Percentiles rank a stretch among this genome's conserved stretches.
Conservation (phyloP, 2,888 invertebrate species). For the Agrochola lychnidis region DNA sequence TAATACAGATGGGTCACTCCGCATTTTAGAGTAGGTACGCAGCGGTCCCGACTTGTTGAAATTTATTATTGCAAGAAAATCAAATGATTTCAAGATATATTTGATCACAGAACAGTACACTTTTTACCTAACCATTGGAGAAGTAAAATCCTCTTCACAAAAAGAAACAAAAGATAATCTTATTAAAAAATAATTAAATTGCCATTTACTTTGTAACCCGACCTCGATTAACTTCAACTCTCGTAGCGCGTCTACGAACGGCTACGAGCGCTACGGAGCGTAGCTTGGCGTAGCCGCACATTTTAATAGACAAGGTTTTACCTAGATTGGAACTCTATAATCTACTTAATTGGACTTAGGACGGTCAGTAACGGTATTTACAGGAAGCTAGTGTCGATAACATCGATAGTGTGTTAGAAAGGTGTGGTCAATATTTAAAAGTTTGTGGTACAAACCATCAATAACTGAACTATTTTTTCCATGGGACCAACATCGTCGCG, state of each 20-base stretch:
- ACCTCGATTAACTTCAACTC: conserved; percentile 38
- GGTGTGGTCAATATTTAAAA: not conserved
- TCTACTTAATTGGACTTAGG: conserved; percentile 45
- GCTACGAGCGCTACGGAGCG: conserved; percentile 59
- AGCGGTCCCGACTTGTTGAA: too few relatives aligned
- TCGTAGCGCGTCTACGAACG: conserved; percentile 60
- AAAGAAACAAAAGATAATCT: conserved; percentile 8
- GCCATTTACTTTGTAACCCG: conserved; percentile 31
- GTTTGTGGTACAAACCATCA: not conserved
- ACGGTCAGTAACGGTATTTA: conserved; percentile 1
- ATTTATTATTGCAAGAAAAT: not conserved
- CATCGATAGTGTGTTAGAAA: not conserved
- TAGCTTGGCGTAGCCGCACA: conserved; percentile 55
- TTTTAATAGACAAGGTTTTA: conserved; percentile 57
- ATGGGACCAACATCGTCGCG: not conserved
- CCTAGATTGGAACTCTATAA: conserved; percentile 49
- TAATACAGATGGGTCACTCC: too few relatives aligned
- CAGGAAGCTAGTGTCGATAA: conserved; percentile 14
- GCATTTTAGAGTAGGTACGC: too few relatives aligned
- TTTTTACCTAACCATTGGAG: not conserved
- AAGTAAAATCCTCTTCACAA: not conserved
- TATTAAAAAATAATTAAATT: conserved; percentile 39
- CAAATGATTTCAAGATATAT: not conserved
- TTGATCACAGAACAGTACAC: not conserved
- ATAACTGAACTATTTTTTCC: not conserved